Evolutionary conservation across 1,140 invertebrate species (phyloP).

Genomic region (Scaptomyza graminum): DNA sequence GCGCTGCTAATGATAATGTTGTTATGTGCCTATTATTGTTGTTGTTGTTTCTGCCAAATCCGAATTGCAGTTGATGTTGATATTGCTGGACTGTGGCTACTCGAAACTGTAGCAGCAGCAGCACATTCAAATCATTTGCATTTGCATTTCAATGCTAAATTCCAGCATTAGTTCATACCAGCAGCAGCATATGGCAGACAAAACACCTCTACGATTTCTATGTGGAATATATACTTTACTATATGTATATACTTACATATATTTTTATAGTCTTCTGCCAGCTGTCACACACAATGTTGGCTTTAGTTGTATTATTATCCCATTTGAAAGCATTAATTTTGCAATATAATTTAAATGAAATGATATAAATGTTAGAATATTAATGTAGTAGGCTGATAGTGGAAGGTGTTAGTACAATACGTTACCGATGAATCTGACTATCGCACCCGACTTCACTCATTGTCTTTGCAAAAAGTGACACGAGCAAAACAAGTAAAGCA

Average conservation of each 20-base stretch:
- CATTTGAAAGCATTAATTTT: background rate
- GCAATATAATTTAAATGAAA: no score
- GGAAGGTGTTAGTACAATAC: no score
- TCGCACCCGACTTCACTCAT: no score
- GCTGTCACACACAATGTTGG: background rate
- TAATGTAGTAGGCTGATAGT: no score
- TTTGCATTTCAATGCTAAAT: constrained; percentile 56
- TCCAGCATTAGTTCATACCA: background rate
- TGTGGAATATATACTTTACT: background rate
- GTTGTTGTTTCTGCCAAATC: constrained; percentile 33
- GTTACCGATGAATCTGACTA: no score
- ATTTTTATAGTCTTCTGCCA: no score
- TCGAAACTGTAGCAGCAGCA: background rate
- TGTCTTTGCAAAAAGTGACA: no score
- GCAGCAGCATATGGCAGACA: background rate
- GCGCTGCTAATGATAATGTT: constrained; percentile 75
- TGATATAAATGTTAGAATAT: no score
- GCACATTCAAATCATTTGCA: constrained; percentile 64
- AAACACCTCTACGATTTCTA: constrained; percentile 10
- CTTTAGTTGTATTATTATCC: background rate
- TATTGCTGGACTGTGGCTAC: constrained; percentile 4
- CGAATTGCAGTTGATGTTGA: background rate
- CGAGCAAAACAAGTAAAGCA: no score
- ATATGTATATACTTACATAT: no score
- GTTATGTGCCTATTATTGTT: constrained; percentile 72